phyloP scores from a whole-genome alignment of 2,888 invertebrate species.

The Trilocha varians region DNA sequence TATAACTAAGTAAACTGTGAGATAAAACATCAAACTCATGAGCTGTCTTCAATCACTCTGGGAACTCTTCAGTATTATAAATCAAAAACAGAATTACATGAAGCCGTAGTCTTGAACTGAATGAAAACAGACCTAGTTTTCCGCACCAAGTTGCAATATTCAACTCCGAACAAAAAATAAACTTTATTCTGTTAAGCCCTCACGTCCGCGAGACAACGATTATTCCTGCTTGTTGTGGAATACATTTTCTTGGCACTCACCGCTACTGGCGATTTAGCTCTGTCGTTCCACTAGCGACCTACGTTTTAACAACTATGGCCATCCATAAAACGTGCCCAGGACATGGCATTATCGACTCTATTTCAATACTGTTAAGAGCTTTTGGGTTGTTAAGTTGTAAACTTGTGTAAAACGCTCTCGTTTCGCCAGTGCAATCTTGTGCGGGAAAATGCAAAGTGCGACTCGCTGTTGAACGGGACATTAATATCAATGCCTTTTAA shows the following conservation, averaged over 20 bases:
- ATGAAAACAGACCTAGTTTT: background rate
- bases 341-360: constrained; percentile 44
- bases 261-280: constrained; percentile 62
- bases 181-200: constrained; percentile 41
- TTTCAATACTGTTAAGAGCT: constrained; percentile 24
- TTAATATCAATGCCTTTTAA: constrained; percentile 24
- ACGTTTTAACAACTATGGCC: constrained; percentile 25
- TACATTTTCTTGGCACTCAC: constrained; percentile 63
- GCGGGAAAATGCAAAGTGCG: constrained; percentile 49
- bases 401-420: constrained; percentile 19
- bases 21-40: no score
- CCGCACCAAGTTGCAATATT: background rate
- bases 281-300: constrained; percentile 35
- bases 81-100: no score
- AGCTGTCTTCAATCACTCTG: no score
- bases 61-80: no score
- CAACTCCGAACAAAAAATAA: constrained; percentile 11
- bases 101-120: no score
- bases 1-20: no score
- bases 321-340: constrained; percentile 18
- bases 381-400: constrained; percentile 14
- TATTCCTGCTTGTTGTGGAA: constrained; percentile 65
- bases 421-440: constrained; percentile 28
- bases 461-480: constrained; percentile 37
- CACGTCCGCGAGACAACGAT: constrained; percentile 47